A percentile compares a stretch with the other conserved stretches of the same genome.
Evolutionary conservation across 2,888 invertebrate genomes (phyloP).

Genomic region (Leuctra nigra): DNA sequence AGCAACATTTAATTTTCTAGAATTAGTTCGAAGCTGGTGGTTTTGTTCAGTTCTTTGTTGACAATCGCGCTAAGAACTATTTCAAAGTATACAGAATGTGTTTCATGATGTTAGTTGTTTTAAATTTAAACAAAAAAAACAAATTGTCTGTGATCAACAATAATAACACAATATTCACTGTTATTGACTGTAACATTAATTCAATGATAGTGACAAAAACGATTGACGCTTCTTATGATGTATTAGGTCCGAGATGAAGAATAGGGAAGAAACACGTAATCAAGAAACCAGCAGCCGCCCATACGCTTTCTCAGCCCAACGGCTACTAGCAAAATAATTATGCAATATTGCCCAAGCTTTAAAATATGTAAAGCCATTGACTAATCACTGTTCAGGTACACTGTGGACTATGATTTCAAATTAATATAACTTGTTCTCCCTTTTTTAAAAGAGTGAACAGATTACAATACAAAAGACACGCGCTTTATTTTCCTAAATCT

Average conservation of each 20-base stretch:
- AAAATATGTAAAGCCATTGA: too few relatives aligned
- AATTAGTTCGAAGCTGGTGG: not conserved
- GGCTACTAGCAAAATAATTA: too few relatives aligned
- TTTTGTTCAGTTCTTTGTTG: slow-evolving; percentile 12
- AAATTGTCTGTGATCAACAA: slow-evolving; percentile 23
- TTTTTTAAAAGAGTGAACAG: too few relatives aligned
- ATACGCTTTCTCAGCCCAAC: too few relatives aligned
- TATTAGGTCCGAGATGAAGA: not conserved
- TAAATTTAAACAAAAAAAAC: slow-evolving; percentile 16
- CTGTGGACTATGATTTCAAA: too few relatives aligned
- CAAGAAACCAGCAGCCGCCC: not conserved
- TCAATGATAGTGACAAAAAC: not conserved
- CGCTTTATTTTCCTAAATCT: too few relatives aligned
- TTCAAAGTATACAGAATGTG: slow-evolving; percentile 1
- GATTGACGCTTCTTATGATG: not conserved
- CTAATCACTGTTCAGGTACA: too few relatives aligned
- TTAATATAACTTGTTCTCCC: too few relatives aligned
- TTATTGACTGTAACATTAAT: not conserved
- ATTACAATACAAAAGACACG: too few relatives aligned
- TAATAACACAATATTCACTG: slow-evolving; percentile 18
- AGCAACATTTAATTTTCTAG: slow-evolving; percentile 1
- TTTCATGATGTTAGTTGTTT: slow-evolving; percentile 9
- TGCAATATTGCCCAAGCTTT: too few relatives aligned
- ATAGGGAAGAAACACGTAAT: too few relatives aligned
- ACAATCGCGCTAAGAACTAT: slow-evolving; percentile 15